Base-by-base conservation (phyloP, 1,140 invertebrate genomes). In the Eulimnadia texana region DNA sequence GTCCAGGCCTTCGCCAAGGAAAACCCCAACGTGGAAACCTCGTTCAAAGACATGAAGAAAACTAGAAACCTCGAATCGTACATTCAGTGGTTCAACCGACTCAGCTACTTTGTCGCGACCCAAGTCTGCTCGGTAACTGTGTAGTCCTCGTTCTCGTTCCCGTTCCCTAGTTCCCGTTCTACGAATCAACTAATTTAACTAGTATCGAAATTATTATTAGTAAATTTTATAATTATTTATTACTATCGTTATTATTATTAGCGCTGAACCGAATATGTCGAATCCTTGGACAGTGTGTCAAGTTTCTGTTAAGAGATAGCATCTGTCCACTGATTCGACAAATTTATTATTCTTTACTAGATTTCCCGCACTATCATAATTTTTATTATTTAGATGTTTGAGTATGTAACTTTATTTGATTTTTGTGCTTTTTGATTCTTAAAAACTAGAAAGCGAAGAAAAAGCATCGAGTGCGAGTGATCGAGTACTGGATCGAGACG, bases 1-100 rank as follows among this genome's bases (percentile, higher is more conserved):
- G 88, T 97, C 6, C 90, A 95, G 74, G 89, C 91, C 0, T 94
- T 97, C 72, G 86, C 89, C 29, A 92, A 93, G 72, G 84, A 88
- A 67, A 82, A 83, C 73, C 78, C 71, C 19, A 74, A 80, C 67
- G 70, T 80, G 52, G 82, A 83, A 71, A 81, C 69, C 2, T 82
- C 83, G 0, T 84, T 86, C 68, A 86, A 86, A 69, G 88, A 93
- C 69, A 83, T 92, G 76, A 95, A 95, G 72, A 92, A 90, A 72
- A 94, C 91, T 0, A 80, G 84, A 52, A 96, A 96, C 75, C 79
- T 97, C 60, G 90, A 96, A 71, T 90, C 90, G 11, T 98, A 98
- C 72, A 90, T 96, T n/a, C 88, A 95, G 68, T 98, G 93, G 93
- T 97, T 97, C 73, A 97, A 97, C 74, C 80, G 90, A 68, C 80